Conservation (phyloP, 2,113 vertebrate genomes). For the Nettapus auritus region DNA sequence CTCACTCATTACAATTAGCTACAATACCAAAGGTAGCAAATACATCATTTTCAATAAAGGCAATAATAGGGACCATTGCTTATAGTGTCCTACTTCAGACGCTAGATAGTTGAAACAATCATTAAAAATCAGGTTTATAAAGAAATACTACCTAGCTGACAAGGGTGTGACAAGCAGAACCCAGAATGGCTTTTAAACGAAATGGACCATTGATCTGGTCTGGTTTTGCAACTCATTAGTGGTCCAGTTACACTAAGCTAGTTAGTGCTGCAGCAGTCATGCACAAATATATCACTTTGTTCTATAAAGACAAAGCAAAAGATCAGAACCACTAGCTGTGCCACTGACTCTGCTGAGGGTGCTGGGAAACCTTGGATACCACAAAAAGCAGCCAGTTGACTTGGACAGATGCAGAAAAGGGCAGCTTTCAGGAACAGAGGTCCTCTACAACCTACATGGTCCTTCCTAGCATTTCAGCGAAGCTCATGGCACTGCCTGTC, state of each 20-base stretch:
- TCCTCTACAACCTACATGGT: background rate
- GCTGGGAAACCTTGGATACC: background rate
- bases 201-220: background rate
- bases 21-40: constrained; percentile 14
- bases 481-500: background rate
- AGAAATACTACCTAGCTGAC: background rate
- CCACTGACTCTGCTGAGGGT: background rate
- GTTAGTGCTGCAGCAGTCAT: background rate
- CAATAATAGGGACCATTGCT: background rate
- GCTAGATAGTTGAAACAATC: background rate
- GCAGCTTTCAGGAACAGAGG: background rate
- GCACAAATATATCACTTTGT: background rate
- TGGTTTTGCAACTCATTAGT: constrained; percentile 8
- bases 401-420: background rate
- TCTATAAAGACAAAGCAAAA: background rate
- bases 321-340: background rate
- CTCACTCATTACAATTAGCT: background rate
- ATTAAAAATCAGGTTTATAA: constrained; percentile 9
- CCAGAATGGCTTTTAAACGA: background rate
- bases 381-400: background rate
- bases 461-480: background rate
- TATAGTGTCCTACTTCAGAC: background rate
- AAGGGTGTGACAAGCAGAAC: background rate
- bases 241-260: background rate
- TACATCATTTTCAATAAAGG: background rate